A percentile compares a stretch with the other conserved stretches of the same genome.
Conservation (phyloP, 2,797 vertebrate species). For the Premnoplex brunnescens region DNA sequence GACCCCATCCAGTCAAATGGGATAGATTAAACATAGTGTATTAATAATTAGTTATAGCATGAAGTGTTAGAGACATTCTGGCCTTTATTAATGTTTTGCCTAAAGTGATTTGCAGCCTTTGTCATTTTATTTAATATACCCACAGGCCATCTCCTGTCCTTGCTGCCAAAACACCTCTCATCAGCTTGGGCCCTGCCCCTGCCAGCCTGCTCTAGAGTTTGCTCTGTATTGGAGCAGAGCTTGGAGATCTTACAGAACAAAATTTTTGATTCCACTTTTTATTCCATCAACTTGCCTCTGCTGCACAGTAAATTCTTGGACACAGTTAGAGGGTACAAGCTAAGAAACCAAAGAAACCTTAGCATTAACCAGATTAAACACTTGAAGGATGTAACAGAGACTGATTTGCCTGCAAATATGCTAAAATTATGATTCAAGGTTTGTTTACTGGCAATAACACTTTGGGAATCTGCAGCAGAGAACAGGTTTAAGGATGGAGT, state of each 20-base stretch:
- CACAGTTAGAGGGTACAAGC: neutral
- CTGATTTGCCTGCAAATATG: neutral
- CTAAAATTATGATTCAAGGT: neutral
- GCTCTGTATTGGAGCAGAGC: neutral
- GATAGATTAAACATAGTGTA: conserved; percentile 10
- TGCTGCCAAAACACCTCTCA: neutral
- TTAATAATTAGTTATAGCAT: conserved; percentile 28
- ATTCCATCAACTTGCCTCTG: too few relatives aligned
- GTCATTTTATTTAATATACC: neutral
- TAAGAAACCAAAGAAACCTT: neutral
- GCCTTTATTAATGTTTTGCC: neutral
- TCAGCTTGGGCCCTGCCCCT: neutral
- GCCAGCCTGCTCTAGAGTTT: neutral
- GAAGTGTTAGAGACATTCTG: neutral
- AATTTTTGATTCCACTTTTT: neutral
- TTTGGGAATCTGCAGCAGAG: neutral
- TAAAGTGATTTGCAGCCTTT: neutral
- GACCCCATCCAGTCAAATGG: neutral
- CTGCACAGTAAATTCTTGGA: neutral
- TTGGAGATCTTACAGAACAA: neutral
- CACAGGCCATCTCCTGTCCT: neutral
- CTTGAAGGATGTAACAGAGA: neutral
- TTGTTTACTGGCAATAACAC: neutral
- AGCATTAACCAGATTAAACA: neutral
- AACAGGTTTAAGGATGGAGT: neutral